Base-by-base conservation (phyloP, 2,797 vertebrate genomes). In the Staurois parvus region DNA sequence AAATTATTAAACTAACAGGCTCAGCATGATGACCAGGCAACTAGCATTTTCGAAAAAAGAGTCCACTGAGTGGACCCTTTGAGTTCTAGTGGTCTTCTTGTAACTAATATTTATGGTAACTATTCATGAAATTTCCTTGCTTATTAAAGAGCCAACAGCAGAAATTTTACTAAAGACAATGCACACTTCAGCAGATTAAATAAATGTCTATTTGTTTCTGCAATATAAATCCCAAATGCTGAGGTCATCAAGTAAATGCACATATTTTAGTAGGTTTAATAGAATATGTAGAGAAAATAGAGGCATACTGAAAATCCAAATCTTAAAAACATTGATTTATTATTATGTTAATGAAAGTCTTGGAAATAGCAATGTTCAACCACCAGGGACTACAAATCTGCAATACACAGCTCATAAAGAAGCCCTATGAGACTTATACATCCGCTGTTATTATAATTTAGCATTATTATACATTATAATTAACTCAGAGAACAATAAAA, bases 381-480 rank as follows among this genome's bases (percentile, higher is more conserved):
- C 79, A 73, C 30, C 12, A 9, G 85, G 77, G 79, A 75, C 74
- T 72, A 70, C 79, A 86, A 83, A 82, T 82, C 79, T 86, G 79
- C 68, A 77, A 59, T 79, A 80, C 32, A 11, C 70, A 85, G 85
- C 74, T 80, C 67, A 86, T 82, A 86, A 86, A 82, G 74, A 28
- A 78, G 69, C 72, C 84, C 78, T 81, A 30, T 4, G 84, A 76
- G 84, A 85, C 72, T 85, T 85, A 9, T 70, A 75, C 79, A 86
- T 76, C 85, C 74, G 74, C 85, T 82, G 74, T 82, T 86, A 78
- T 83, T 83, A 77, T 86, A 86, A 86, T 86, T 85, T 86, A 86
- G 45, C 74, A 86, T 82, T 86, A 77, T 82, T 82, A 77, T 82
- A 72, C 73, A 77, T 76, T 75, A 64, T 86, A 86, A 86, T 86